Percentiles rank a stretch among this genome's conserved stretches.
Evolutionary conservation across 1,140 invertebrate genomes (phyloP).

Genomic region (Globodera ellingtonae): DNA sequence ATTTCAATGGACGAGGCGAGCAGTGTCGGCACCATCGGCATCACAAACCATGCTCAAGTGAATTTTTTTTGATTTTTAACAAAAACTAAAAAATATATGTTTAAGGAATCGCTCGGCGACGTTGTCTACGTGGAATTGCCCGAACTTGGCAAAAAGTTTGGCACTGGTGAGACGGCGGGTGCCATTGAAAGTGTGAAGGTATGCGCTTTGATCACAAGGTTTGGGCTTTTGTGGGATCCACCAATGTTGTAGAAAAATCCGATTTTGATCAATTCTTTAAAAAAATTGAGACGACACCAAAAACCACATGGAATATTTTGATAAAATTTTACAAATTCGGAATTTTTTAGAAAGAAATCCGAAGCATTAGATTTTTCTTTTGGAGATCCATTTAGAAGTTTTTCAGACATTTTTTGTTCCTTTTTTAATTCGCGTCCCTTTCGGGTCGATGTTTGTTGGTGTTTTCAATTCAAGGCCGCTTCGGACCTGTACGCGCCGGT

Average conservation of each 20-base stretch:
- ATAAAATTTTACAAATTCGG: too few relatives aligned
- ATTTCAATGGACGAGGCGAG: slow-evolving; percentile 74
- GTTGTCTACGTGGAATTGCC: slow-evolving; percentile 91
- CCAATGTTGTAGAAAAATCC: too few relatives aligned
- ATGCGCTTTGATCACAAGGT: not conserved
- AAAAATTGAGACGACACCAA: too few relatives aligned
- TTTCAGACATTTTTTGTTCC: too few relatives aligned
- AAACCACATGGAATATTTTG: too few relatives aligned
- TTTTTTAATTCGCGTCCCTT: not conserved
- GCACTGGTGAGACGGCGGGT: slow-evolving; percentile 74
- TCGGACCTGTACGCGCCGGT: slow-evolving; percentile 91
- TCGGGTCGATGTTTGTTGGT: not conserved
- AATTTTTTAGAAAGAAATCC: too few relatives aligned
- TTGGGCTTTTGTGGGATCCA: too few relatives aligned
- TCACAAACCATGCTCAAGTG: slow-evolving; percentile 83
- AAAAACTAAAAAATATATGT: not conserved
- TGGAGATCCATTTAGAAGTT: too few relatives aligned
- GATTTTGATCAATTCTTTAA: too few relatives aligned
- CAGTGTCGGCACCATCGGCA: slow-evolving; percentile 81
- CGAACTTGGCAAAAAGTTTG: slow-evolving; percentile 72
- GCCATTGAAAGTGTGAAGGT: slow-evolving; percentile 91
- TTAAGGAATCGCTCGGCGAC: slow-evolving; percentile 81
- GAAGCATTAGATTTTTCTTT: too few relatives aligned
- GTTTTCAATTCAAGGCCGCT: slow-evolving; percentile 67
- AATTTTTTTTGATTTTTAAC: not conserved